Conservation (phyloP, 1,140 invertebrate genomes). For the Eubasilissa regina region DNA sequence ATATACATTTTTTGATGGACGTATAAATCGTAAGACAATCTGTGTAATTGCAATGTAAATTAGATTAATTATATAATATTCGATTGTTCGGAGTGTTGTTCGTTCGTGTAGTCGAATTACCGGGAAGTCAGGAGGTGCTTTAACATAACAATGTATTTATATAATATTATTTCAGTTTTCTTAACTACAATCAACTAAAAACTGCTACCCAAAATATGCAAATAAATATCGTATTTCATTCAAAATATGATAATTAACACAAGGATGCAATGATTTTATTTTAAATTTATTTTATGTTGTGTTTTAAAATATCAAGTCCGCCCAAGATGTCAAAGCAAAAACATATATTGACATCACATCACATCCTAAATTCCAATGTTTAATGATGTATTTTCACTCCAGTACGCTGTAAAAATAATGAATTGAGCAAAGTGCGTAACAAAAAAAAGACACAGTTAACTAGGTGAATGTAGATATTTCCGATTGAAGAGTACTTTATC, state of each 20-base stretch:
- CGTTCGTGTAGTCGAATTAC: slow-evolving; percentile 44
- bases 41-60: slow-evolving; percentile 40
- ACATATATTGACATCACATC: too few species aligned
- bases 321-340: too few species aligned
- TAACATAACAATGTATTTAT: slow-evolving; percentile 20
- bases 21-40: slow-evolving; percentile 19
- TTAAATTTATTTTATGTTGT: not conserved
- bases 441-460: too few species aligned
- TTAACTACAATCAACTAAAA: slow-evolving; percentile 25
- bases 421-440: too few species aligned
- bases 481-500: too few species aligned
- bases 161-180: slow-evolving; percentile 39
- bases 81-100: slow-evolving; percentile 36
- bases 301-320: too few species aligned
- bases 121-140: slow-evolving; percentile 35
- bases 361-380: too few species aligned
- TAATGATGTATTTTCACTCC: too few species aligned
- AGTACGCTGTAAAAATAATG: too few species aligned
- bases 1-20: too few species aligned
- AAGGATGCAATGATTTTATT: slow-evolving; percentile 19
- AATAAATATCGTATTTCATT: slow-evolving; percentile 25
- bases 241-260: slow-evolving; percentile 14
- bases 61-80: slow-evolving; percentile 11
- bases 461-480: too few species aligned
- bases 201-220: slow-evolving; percentile 25